Evolutionary conservation across 1,140 invertebrate genomes (phyloP), one percentile per base, ranked within the genome.

Genomic region (Pararge aegeria): DNA sequence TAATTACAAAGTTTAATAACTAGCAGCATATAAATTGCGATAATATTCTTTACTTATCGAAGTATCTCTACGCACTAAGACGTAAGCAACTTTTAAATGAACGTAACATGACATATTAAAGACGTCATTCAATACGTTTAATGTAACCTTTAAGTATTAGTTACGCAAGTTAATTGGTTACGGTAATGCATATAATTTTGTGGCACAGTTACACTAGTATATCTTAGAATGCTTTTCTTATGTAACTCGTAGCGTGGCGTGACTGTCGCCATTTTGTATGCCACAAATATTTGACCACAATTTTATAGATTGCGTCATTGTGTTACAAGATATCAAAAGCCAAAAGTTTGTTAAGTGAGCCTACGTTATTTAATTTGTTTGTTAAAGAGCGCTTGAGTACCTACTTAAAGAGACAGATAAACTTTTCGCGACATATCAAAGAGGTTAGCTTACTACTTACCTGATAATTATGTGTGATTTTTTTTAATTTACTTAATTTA

Each of bases 271-370:
- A 21, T 46, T 56, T 61, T 62, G 40, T 55, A 38, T 64, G 54
- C 55, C 52, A 59, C 56, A 64, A 64, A 64, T 58, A 64, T 57
- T 51, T 55, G 24, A 55, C 37, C 55, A 55, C 46, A 46, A 55
- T 52, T 55, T 61, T 42, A 55, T 64, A 42, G 27, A 59, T 64
- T 64, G 55, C 62, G 37, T 58, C 55, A 64, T 54, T 20, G 13
- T 59, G 38, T 44, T 46, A 21, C 13, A 46, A 27, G 34, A 46
- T 59, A 59, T 46, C 18, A 59, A 53, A 46, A 53, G 18, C 44
- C 12, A 51, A 42, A 18, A 18, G 15, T 40, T 40, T 40, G 34
- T 40, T 1, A 40, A 40, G 38, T 16, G 15, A 40, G 38, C 15
- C 38, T 40, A 40, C 10, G 38, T 16, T 40, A 10, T 40, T 40